phyloP scores from a whole-genome alignment of 2,113 vertebrate genomes.

The Tragelaphus buxtoni region DNA sequence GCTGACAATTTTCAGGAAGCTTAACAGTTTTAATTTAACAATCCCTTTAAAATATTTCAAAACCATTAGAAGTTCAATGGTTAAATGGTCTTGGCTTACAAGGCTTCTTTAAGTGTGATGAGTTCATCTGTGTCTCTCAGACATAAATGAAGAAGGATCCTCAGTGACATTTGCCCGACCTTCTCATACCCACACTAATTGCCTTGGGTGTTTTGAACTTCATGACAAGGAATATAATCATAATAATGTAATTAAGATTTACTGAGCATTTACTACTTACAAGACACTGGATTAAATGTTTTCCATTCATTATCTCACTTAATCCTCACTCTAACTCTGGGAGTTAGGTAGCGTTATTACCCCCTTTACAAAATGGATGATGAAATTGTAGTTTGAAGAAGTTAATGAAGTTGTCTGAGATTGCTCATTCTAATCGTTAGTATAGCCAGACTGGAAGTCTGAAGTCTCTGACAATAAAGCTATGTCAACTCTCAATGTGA shows the following conservation, averaged over 20 bases:
- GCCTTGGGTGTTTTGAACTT: not conserved
- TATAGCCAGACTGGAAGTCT: not conserved
- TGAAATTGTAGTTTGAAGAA: conserved; percentile 39
- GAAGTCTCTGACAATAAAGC: not conserved
- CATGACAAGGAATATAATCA: conserved; percentile 37
- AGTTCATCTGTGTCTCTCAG: not conserved
- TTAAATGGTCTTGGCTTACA: not conserved
- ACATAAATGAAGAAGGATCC: not conserved
- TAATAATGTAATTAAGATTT: conserved; percentile 68
- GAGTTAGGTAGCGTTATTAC: conserved; percentile 48
- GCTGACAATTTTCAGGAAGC: not conserved
- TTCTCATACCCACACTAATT: not conserved
- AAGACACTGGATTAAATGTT: conserved; percentile 64
- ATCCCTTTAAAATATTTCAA: not conserved
- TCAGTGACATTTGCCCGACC: not conserved
- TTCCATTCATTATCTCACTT: conserved; percentile 65
- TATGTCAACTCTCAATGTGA: not conserved
- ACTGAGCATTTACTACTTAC: conserved; percentile 68
- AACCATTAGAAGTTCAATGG: not conserved
- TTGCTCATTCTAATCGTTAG: not conserved
- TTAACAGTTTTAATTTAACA: not conserved
- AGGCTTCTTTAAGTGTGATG: not conserved
- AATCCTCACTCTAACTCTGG: conserved; percentile 60
- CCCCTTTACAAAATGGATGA: conserved; percentile 31
- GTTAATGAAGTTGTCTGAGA: conserved; percentile 59